Conservation (phyloP, 2,113 vertebrate species). For the Dasyurus viverrinus region DNA sequence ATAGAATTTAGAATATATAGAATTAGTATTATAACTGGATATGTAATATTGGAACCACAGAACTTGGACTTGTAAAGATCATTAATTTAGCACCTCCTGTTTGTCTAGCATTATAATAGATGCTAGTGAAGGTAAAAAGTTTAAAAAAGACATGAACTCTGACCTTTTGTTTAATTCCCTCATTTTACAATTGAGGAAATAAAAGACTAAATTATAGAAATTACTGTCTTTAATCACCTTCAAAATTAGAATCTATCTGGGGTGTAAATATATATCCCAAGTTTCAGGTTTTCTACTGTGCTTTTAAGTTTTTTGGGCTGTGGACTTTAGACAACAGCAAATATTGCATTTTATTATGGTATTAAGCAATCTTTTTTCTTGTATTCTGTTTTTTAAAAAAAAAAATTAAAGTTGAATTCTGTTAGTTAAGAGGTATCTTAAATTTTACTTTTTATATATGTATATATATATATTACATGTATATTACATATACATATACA, state of each 20-base stretch:
- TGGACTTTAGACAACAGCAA: not conserved
- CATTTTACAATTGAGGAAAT: not conserved
- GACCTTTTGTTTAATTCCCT: not conserved
- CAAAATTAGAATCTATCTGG: not conserved
- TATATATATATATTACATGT: not conserved
- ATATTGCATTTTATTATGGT: not conserved
- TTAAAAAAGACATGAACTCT: not conserved
- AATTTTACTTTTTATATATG: not conserved
- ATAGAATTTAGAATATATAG: too few relatives aligned
- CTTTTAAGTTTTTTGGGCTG: not conserved
- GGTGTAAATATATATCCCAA: not conserved
- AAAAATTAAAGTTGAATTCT: slow-evolving; percentile 8
- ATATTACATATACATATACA: too few relatives aligned
- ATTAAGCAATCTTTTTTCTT: not conserved
- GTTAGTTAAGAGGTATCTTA: not conserved
- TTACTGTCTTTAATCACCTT: not conserved
- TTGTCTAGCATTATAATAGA: not conserved
- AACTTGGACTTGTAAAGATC: not conserved
- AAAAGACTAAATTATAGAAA: not conserved
- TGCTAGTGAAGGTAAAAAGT: not conserved
- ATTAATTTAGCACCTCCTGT: not conserved
- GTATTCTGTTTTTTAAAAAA: not conserved
- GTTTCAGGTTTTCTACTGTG: not conserved
- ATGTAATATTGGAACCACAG: too few relatives aligned
- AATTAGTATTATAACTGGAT: not conserved